Conservation (phyloP, 2,888 invertebrate species). For the Limnephilus marmoratus region DNA sequence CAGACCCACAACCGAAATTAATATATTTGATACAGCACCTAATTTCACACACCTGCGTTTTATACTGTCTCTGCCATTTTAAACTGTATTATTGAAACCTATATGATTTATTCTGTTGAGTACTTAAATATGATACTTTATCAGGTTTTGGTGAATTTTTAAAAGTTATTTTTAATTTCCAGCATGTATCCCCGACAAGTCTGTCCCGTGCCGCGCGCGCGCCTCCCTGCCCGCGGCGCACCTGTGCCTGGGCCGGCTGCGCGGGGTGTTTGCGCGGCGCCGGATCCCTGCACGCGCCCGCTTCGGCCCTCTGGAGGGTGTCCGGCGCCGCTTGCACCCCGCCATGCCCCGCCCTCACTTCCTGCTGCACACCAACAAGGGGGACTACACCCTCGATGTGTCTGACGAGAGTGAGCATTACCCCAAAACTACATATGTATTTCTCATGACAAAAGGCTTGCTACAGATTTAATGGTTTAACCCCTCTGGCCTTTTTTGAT, state of each 20-base stretch:
- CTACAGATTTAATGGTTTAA: no score
- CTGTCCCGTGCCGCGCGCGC: slow-evolving; percentile 84
- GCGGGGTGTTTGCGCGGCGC: slow-evolving; percentile 83
- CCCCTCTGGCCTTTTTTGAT: no score
- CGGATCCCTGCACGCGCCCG: slow-evolving; percentile 83
- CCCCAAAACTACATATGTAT: not conserved
- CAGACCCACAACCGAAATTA: no score
- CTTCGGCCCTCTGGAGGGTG: slow-evolving; percentile 88
- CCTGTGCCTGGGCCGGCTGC: slow-evolving; percentile 71
- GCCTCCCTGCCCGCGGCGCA: slow-evolving; percentile 86
- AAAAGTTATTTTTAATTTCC: slow-evolving; percentile 24
- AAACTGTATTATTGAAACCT: no score
- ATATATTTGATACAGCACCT: no score
- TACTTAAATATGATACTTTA: not conserved
- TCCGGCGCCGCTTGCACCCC: slow-evolving; percentile 38
- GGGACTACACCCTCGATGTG: slow-evolving; percentile 74
- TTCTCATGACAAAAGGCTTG: no score
- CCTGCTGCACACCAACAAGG: slow-evolving; percentile 67
- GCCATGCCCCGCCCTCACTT: slow-evolving; percentile 56
- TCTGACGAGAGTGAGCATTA: slow-evolving; percentile 79
- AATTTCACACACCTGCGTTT: no score
- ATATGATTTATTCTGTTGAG: not conserved
- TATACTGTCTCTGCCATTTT: no score
- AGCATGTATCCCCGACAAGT: slow-evolving; percentile 80
- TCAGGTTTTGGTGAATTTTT: not conserved